Conservation (phyloP, 2,888 invertebrate genomes). For the Zeuzera pyrina region DNA sequence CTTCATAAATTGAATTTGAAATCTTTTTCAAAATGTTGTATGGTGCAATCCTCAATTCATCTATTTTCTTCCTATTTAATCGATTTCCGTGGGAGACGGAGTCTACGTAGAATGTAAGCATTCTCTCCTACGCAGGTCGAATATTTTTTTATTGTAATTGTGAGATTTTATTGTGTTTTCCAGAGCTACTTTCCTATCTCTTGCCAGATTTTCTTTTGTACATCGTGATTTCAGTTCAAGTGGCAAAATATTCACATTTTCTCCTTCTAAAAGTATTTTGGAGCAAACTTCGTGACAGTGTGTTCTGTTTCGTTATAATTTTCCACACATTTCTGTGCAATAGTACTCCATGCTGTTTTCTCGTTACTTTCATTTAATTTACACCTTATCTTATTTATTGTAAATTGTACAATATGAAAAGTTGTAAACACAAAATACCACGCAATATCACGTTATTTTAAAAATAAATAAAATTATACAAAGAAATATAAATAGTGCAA, state of each 20-base stretch:
- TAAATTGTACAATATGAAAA: no score
- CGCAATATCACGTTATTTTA: no score
- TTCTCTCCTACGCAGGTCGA: conserved; percentile 15
- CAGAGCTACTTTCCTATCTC: conserved; percentile 19
- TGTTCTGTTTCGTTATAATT: conserved; percentile 26
- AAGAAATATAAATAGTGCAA: no score
- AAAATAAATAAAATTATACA: no score
- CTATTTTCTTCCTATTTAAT: conserved; percentile 22
- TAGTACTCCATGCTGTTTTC: conserved; percentile 23
- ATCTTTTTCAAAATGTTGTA: conserved; percentile 17
- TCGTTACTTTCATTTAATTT: no score
- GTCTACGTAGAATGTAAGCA: conserved; percentile 13
- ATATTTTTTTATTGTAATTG: conserved; percentile 17
- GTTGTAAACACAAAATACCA: no score
- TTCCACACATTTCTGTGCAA: conserved; percentile 21
- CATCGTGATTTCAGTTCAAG: conserved; percentile 2
- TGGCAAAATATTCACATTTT: conserved; percentile 18
- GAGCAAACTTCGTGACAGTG: conserved; percentile 23
- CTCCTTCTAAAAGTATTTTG: conserved; percentile 23
- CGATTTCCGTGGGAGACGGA: conserved; percentile 23
- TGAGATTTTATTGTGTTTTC: conserved; percentile 21
- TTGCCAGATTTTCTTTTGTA: conserved; percentile 9
- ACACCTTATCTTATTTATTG: no score
- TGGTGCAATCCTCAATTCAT: conserved; percentile 23
- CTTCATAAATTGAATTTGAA: conserved; percentile 2